Evolutionary conservation across 2,113 vertebrate genomes (phyloP), one percentile per base, ranked within the genome.

Genomic region (Eudorcas thomsonii): DNA sequence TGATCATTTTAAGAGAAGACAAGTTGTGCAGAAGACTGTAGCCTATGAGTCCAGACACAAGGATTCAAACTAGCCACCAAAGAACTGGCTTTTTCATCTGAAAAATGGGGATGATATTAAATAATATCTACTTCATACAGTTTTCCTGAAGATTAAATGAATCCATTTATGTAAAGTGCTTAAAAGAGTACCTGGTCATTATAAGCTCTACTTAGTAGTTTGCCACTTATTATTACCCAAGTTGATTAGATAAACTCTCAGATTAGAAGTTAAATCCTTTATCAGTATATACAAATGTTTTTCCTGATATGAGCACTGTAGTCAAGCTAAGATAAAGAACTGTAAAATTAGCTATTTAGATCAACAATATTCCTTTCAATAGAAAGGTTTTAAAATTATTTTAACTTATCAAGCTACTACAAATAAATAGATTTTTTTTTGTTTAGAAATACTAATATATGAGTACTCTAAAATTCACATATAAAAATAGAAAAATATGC

Each of bases 401-500:
- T 48, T 82, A 45, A 83, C 6, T 45, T 96, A 87, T 12, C 25
- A 94, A 62, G 7, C 33, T 92, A 45, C 92, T 62, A 15, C 21
- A 94, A 80, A 88, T 67, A 87, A 80, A 25, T 87, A 55, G 23
- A 91, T 48, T 55, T 82, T 86, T 25, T 60, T 60, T 59, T 52
- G 5, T 13, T 62, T n/a, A 57, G 57, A 83, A 45, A 59, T 50
- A 64, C 28, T 59, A 52, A 85, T 48, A 23, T 52, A 55, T 17
- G 77, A 78, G 15, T 14, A 89, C 0, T 30, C 26, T 36, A 74
- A 12, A 78, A 78, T 21, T 77, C 43, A 84, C 16, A 21, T 28
- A 71, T 82, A 54, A 87, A 90, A 95, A 64, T 48, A n/a, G 45
- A 91, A 92, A 96, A 96, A 78, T 78, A 59, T 60, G 14, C 28